Base-by-base conservation (phyloP, 2,888 invertebrate species). In the Lycia hirtaria region DNA sequence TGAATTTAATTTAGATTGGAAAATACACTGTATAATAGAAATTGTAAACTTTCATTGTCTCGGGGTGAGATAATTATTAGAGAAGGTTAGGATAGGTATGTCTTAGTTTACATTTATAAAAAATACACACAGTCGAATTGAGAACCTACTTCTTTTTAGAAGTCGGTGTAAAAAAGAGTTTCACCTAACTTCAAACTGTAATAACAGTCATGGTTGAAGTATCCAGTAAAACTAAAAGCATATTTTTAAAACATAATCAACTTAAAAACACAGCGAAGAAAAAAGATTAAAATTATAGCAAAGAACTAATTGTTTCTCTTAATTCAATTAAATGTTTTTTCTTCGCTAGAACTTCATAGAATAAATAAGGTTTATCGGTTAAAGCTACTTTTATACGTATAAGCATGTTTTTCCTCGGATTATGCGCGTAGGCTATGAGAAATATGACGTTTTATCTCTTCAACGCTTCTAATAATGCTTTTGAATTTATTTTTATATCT, bases 291-390 rank as follows among this genome's bases (percentile, higher is more conserved):
- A 45, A 45, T 22, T 33, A 45, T 24, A 15, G 47, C 49, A 38
- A 37, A 10, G 24, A 37, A 49, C 12, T 37, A 37, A 48, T 26
- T 19, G 28, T 38, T 38, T 49, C 38, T 38, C n/a, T 49, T 28
- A 38, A 49, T 47, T 47, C 14, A 49, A 38, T 38, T 49, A 49
- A 38, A 14, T 9, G 15, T 35, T 47, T 47, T 32, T 47, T 47
- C 45, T 45, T 22, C 6, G 19, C 44, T 17, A 30, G 20, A 30
- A 4, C 0, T 15, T 22, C 30, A 10, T 33, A 20, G 35, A 49
- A 49, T 49, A 49, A 49, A 28, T 49, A 38, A 49, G 38, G 33
- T 24, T 49, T 49, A 38, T 49, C 37, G 14, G 22, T 20, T 9
- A 33, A 45, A 20, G 22, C 15, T 15, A 26, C 15, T 41, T 41